phyloP scores from a whole-genome alignment of 2,888 invertebrate genomes.

The Opisthograptis luteolata region DNA sequence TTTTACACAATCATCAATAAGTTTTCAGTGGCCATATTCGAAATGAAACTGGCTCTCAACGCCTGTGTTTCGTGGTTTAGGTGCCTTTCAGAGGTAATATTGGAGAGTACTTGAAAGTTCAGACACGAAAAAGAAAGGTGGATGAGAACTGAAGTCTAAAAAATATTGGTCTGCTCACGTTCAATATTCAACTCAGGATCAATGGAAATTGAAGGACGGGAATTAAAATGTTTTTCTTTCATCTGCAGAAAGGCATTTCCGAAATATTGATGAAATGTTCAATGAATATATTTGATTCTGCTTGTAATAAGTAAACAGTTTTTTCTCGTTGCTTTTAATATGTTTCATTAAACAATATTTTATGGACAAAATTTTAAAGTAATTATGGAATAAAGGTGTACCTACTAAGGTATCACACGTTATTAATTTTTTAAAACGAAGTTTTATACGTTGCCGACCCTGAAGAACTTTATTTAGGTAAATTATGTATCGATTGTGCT shows the following conservation, averaged over 20 bases:
- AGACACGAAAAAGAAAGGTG: slow-evolving; percentile 57
- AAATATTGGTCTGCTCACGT: slow-evolving; percentile 52
- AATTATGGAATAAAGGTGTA: too few species aligned
- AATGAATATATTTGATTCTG: slow-evolving; percentile 8
- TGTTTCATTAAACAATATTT: too few species aligned
- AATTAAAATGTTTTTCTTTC: slow-evolving; percentile 45
- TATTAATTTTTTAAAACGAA: too few species aligned
- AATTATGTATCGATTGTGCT: too few species aligned
- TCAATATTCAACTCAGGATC: slow-evolving; percentile 54
- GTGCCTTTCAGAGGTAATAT: slow-evolving; percentile 44
- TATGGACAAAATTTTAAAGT: too few species aligned
- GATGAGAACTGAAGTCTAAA: slow-evolving; percentile 54
- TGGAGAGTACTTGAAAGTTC: slow-evolving; percentile 46
- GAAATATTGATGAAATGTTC: slow-evolving; percentile 12
- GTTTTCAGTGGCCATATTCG: slow-evolving; percentile 27
- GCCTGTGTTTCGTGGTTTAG: slow-evolving; percentile 30
- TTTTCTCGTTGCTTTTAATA: too few species aligned
- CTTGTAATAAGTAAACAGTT: background rate
- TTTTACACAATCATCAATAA: slow-evolving; percentile 28
- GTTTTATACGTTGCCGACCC: too few species aligned
- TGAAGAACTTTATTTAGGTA: too few species aligned
- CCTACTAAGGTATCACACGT: too few species aligned
- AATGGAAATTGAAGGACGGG: slow-evolving; percentile 46
- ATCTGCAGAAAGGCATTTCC: slow-evolving; percentile 25
- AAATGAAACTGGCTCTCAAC: slow-evolving; percentile 24